Base-by-base conservation (phyloP, 2,113 vertebrate species). In the Pachypanchax playfairii region DNA sequence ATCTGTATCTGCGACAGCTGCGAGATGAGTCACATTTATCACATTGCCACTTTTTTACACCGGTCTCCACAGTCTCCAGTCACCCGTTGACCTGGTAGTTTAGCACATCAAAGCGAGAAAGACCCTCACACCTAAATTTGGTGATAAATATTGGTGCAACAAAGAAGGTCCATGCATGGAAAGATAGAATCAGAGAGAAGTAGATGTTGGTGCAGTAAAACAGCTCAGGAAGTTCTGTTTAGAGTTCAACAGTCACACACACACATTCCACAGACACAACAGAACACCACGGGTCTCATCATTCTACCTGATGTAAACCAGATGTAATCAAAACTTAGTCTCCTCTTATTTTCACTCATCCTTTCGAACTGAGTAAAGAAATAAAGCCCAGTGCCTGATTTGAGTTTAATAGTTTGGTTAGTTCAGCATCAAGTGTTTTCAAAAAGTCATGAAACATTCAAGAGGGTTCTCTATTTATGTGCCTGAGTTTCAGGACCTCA, bases 21-120 rank as follows among this genome's bases (percentile, higher is more conserved):
- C 73, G 65, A 85, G 70, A 86, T 82, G 82, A 70, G 66, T 61
- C 29, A 48, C 75, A 80, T 87, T 79, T 59, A 84, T 89, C 82
- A 83, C n/a, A 17, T 39, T 54, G 75, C 70, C 67, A 79, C 63
- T 67, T 68, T 65, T 54, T 39, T 24, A 75, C 68, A 69, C 43
- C 66, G 63, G 25, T 60, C 59, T 56, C 58, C 35, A 41, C 52
- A 52, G 33, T 74, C 82, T 59, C 65, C 29, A 22, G 57, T 53
- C 75, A 83, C 77, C 77, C 76, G 66, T 70, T 69, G 70, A 65
- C 55, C 49, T 22, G 4, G 18, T 24, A 63, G 28, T 12, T 52
- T 66, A 22, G 22, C 4, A 35, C 5, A n/a, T n/a, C n/a, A n/a
- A n/a, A 35, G 10, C 41, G 65, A 77, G 51, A 24, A 69, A 67